Evolutionary conservation across 2,888 invertebrate genomes (phyloP).

Genomic region (Leptinotarsa peninsularis): DNA sequence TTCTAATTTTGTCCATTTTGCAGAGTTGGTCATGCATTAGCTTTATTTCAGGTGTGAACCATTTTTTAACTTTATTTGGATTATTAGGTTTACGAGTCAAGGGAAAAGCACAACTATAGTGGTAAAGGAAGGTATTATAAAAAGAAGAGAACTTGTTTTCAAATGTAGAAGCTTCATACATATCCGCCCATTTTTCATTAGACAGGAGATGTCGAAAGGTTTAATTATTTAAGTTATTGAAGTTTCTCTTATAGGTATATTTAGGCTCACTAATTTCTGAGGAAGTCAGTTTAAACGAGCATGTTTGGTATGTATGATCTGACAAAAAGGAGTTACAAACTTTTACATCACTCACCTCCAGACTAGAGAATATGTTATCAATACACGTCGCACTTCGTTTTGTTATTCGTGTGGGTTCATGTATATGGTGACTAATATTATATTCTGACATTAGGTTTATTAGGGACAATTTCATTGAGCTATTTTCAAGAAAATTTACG

Average conservation of each 20-base stretch:
- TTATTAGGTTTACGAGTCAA: neutral
- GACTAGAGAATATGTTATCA: conserved; percentile 21
- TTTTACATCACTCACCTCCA: neutral
- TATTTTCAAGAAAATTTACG: conserved; percentile 23
- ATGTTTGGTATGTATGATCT: conserved; percentile 12
- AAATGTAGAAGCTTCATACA: neutral
- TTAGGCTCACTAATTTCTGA: too few relatives aligned
- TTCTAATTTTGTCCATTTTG: conserved; percentile 13
- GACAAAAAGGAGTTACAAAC: neutral
- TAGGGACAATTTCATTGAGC: neutral
- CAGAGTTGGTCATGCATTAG: conserved; percentile 19
- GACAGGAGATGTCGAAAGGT: neutral
- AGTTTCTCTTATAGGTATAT: conserved; percentile 10
- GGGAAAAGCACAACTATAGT: conserved; percentile 1
- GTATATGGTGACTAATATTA: conserved; percentile 4
- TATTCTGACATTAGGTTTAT: neutral
- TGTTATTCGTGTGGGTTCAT: conserved; percentile 16
- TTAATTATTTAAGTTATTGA: neutral
- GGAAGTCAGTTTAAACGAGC: neutral
- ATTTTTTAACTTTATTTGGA: neutral
- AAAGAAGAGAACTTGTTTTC: neutral
- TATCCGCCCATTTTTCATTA: conserved; percentile 12
- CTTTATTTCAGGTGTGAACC: conserved; percentile 20
- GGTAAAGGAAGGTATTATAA: conserved; percentile 12
- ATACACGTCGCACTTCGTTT: neutral